Conservation (phyloP, 2,888 invertebrate genomes). For the Tetragnatha montana region DNA sequence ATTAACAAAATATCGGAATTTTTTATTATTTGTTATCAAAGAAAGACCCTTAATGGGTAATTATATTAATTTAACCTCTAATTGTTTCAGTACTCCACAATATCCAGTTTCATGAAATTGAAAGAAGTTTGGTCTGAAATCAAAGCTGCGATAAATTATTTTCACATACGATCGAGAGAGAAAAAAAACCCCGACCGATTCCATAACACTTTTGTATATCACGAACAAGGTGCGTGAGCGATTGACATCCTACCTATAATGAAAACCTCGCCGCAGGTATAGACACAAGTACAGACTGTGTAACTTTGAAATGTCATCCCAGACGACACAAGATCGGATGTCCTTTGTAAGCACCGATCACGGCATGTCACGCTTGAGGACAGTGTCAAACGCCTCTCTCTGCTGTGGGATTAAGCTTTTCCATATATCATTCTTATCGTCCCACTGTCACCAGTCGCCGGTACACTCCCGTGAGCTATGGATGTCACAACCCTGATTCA, state of each 20-base stretch:
- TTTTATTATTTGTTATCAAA: too few species aligned
- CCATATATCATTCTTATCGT: conserved; percentile 24
- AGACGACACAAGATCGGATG: conserved; percentile 39
- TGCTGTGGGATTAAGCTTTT: conserved; percentile 18
- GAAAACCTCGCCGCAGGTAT: background rate
- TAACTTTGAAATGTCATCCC: background rate
- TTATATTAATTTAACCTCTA: too few species aligned
- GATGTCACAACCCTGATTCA: background rate
- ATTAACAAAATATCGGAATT: too few species aligned
- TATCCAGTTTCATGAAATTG: too few species aligned
- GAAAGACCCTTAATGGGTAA: too few species aligned
- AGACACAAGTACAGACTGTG: background rate
- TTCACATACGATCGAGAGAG: background rate
- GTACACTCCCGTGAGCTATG: background rate
- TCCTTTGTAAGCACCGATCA: conserved; percentile 36
- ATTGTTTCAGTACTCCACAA: too few species aligned
- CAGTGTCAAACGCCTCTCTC: conserved; percentile 14
- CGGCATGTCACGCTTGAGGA: conserved; percentile 37
- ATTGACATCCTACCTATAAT: background rate
- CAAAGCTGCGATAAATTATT: background rate
- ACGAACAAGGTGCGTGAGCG: background rate
- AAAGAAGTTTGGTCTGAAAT: background rate
- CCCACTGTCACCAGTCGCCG: background rate
- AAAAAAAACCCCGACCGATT: background rate
- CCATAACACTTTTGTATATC: background rate